These are phyloP conservation scores for Tipula helvola DNA, from an alignment of 2,888 invertebrate species.

Conservation along the genomic window DNA sequence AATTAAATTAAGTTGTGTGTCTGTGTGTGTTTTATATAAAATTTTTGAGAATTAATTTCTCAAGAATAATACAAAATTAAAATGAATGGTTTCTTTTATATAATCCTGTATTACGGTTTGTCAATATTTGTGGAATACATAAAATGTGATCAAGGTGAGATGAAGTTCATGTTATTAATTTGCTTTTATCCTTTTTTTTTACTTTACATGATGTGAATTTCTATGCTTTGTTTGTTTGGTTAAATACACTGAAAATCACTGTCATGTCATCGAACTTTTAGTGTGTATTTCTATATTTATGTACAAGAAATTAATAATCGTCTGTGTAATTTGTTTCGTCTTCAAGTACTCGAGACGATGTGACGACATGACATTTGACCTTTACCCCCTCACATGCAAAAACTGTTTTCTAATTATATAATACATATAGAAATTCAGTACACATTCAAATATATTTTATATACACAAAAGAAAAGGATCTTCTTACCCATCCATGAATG, in stretches of 20 bases:
- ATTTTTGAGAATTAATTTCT: neutral
- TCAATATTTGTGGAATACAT: constrained; percentile 7
- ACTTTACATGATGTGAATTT: neutral
- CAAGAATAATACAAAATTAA: neutral
- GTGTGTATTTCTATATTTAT: neutral
- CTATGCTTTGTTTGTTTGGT: neutral
- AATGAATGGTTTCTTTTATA: constrained; percentile 8
- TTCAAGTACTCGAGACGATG: neutral
- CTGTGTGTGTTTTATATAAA: neutral
- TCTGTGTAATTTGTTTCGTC: neutral
- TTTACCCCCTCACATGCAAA: neutral
- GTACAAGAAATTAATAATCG: neutral
- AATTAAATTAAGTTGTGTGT: neutral
- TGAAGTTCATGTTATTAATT: constrained; percentile 1
- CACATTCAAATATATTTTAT: neutral
- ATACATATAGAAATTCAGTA: neutral
- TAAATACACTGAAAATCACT: neutral
- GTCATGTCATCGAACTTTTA: constrained; percentile 5
- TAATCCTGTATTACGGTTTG: neutral
- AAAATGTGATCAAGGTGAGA: constrained; percentile 8
- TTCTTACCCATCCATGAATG: too few species aligned
- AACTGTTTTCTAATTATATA: neutral
- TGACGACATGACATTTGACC: constrained; percentile 7
- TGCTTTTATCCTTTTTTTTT: neutral
- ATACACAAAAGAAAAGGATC: neutral